Base-by-base conservation (phyloP, 2,113 vertebrate genomes). In the Nothobranchius kuhntae region DNA sequence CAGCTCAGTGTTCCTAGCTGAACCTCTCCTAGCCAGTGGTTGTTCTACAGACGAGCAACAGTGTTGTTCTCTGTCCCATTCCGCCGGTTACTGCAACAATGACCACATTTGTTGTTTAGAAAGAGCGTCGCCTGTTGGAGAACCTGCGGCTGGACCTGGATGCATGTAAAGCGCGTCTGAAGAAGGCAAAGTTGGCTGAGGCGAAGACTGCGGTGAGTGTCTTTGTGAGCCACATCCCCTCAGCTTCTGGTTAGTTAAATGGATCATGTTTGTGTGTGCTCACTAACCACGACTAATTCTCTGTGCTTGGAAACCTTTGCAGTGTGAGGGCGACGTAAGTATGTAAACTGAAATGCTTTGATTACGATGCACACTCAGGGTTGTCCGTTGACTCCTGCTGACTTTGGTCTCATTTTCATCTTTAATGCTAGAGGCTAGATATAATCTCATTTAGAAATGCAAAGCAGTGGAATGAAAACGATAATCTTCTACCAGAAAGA, bases 311-410 rank as follows among this genome's bases (percentile, higher is more conserved):
- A 69, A 53, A 93, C 89, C 81, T 93, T 94, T 94, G 92, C 95
- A 97, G 96, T 95, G 95, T 91, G 95, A 96, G 92, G 95, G 94
- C 90, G 95, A 96, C 93, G 96, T 98, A 93, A 98, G 96, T 98
- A 98, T 95, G 21, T 73, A 45, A 86, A 87, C 38, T 40, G 38
- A 40, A 72, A 83, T 53, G 53, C 15, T 53, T 71, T 15, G 12
- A 73, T 44, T 53, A 13, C 62, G 64, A 55, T 65, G 17, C 48
- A 67, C 35, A 45, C 9, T 8, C 56, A 47, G 13, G 9, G n/a
- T 61, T 65, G 26, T 72, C 81, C 85, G 88, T 84, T 86, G 82
- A 80, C 71, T 56, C 89, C 69, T 90, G 89, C 51, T 91, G 86
- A 91, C 30, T 94, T 92, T 78, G 11, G 52, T 21, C 35, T 2